Percentiles rank a stretch among this genome's conserved stretches.
Conservation (phyloP, 1,140 invertebrate genomes). For the Zelostemma sp. region DNA sequence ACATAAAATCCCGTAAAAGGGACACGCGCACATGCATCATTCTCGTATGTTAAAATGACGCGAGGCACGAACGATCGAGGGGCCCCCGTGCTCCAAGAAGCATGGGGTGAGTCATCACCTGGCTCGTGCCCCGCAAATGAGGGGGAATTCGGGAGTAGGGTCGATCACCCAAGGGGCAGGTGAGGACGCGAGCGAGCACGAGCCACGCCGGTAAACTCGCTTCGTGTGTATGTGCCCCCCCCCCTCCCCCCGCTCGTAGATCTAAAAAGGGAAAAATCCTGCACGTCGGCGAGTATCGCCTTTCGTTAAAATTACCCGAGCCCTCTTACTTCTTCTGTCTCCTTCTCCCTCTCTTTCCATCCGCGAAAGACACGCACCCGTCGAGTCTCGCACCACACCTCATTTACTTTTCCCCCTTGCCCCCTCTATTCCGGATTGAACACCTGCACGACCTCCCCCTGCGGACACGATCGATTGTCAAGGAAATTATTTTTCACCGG, state of each 20-base stretch:
- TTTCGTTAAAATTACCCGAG: slow-evolving; percentile 60
- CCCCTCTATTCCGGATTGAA: slow-evolving; percentile 22
- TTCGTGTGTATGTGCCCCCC: slow-evolving; percentile 15
- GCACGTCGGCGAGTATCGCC: slow-evolving; percentile 51
- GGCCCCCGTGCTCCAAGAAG: slow-evolving; percentile 11
- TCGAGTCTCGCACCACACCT: slow-evolving; percentile 8
- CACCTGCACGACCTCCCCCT: slow-evolving; percentile 27
- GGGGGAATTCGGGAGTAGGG: slow-evolving; percentile 38
- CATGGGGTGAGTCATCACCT: slow-evolving; percentile 68
- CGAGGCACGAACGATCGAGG: slow-evolving; percentile 37
- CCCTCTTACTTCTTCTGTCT: slow-evolving; percentile 10
- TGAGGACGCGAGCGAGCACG: slow-evolving; percentile 53
- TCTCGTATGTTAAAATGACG: slow-evolving; percentile 42
- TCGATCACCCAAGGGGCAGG: slow-evolving; percentile 57
- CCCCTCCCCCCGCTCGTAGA: slow-evolving; percentile 12
- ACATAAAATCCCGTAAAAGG: slow-evolving; percentile 31
- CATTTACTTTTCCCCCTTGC: slow-evolving; percentile 6
- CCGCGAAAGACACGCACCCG: slow-evolving; percentile 11
- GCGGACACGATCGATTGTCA: slow-evolving; percentile 25
- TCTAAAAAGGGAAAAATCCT: slow-evolving; percentile 34
- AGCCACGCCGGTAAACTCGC: slow-evolving; percentile 32
- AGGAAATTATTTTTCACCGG: slow-evolving; percentile 21
- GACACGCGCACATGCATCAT: slow-evolving; percentile 28
- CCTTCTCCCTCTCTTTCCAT: slow-evolving; percentile 11
- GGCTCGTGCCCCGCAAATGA: slow-evolving; percentile 52